Percentiles rank a stretch among this genome's conserved stretches.
phyloP scores from a whole-genome alignment of 37 sponge, comb jelly and placozoan genomes.

The Lycopodina hypogea region DNA sequence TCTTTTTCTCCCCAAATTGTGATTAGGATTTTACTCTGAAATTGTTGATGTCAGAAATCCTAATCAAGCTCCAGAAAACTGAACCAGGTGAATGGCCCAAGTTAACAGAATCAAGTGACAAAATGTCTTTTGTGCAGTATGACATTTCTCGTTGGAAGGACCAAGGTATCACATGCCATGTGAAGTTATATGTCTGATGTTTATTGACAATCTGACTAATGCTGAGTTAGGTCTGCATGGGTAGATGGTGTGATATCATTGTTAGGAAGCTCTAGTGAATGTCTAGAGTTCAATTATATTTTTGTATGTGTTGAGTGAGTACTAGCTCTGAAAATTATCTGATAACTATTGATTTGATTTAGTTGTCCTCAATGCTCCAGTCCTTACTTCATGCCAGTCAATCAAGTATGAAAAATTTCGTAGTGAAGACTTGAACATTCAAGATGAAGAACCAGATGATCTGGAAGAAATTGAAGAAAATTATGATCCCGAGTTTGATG shows the following conservation, averaged over 20 bases:
- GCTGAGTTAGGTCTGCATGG: too few relatives aligned
- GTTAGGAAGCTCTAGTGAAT: too few relatives aligned
- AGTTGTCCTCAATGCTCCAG: too few relatives aligned
- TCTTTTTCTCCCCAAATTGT: too few relatives aligned
- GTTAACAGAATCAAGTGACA: neutral
- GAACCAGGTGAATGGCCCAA: constrained; percentile 11
- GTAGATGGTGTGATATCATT: too few relatives aligned
- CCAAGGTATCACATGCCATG: neutral
- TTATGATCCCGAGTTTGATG: neutral
- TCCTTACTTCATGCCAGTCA: too few relatives aligned
- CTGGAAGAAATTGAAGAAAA: too few relatives aligned
- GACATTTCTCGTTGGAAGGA: constrained; percentile 28
- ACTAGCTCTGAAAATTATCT: too few relatives aligned
- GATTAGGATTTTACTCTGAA: constrained; percentile 1
- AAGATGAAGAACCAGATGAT: neutral
- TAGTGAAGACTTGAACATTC: neutral
- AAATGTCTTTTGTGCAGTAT: neutral
- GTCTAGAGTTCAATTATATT: too few relatives aligned
- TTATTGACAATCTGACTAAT: too few relatives aligned
- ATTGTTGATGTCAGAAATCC: constrained; percentile 6
- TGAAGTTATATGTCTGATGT: neutral
- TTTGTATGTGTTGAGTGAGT: too few relatives aligned
- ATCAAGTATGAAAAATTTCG: neutral
- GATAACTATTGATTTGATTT: too few relatives aligned
- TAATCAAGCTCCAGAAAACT: constrained; percentile 14